Conservation (phyloP, 2,888 invertebrate genomes). For the Callyntrura sp. region DNA sequence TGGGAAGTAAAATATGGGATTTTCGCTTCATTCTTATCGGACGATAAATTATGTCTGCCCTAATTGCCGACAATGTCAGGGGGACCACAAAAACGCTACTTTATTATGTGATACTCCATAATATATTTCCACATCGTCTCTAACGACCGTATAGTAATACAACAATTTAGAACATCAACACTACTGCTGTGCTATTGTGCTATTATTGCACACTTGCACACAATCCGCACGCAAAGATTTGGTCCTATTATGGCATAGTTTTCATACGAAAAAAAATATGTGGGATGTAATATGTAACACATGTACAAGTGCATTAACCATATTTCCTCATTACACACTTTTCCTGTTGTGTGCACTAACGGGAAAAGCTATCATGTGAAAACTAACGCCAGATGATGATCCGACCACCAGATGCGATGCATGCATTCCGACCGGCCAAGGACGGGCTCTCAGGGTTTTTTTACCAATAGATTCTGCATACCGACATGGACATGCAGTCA, state of each 20-base stretch:
- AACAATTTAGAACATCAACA: neutral
- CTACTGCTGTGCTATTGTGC: too few species aligned
- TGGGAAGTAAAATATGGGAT: neutral
- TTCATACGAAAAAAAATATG: neutral
- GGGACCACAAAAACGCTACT: neutral
- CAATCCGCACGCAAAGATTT: neutral
- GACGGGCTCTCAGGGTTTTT: constrained; percentile 13
- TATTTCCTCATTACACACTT: constrained; percentile 1
- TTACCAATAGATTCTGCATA: too few species aligned
- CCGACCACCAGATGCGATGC: constrained; percentile 49
- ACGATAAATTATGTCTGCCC: constrained; percentile 48
- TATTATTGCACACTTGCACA: neutral
- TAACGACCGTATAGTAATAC: neutral
- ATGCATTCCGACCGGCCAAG: constrained; percentile 40
- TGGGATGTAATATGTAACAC: too few species aligned
- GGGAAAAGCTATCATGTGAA: constrained; percentile 31
- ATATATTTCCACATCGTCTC: neutral
- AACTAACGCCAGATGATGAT: constrained; percentile 61
- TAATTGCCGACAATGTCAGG: constrained; percentile 46
- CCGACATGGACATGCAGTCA: too few species aligned
- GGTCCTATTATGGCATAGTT: neutral
- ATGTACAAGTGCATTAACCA: constrained; percentile 11
- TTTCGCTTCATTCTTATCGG: neutral
- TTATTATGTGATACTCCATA: neutral
- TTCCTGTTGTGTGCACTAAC: neutral